These are phyloP conservation scores for Seladonia tumulorum DNA, from an alignment of 2,888 invertebrate species.

Conservation along the genomic window DNA sequence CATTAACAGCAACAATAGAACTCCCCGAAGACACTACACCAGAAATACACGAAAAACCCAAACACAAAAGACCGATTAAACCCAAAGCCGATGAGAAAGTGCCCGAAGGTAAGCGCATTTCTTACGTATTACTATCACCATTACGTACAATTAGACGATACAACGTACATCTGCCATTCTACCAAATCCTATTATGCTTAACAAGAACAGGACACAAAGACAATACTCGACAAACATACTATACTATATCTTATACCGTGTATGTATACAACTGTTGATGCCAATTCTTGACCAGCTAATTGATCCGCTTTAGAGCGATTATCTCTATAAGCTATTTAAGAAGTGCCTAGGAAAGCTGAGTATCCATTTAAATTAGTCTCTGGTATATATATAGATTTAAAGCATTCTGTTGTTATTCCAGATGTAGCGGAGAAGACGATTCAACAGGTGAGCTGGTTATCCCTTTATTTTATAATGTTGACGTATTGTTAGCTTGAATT, in stretches of 20 bases:
- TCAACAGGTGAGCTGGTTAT: constrained; percentile 68
- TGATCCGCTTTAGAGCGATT: constrained; percentile 38
- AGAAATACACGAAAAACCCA: constrained; percentile 78
- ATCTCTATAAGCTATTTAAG: constrained; percentile 33
- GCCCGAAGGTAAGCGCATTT: constrained; percentile 76
- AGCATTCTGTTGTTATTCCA: constrained; percentile 66
- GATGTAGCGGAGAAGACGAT: constrained; percentile 69
- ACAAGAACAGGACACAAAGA: constrained; percentile 64
- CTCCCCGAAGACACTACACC: constrained; percentile 75
- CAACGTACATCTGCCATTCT: constrained; percentile 19
- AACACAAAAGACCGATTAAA: constrained; percentile 78
- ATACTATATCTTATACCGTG: constrained; percentile 21
- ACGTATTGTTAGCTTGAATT: neutral
- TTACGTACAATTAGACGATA: constrained; percentile 44
- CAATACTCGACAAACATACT: constrained; percentile 64
- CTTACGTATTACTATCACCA: constrained; percentile 63
- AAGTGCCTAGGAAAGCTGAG: constrained; percentile 28
- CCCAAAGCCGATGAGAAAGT: constrained; percentile 75
- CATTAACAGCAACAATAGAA: constrained; percentile 81
- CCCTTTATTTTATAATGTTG: neutral
- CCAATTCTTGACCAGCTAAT: constrained; percentile 28
- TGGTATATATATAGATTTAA: constrained; percentile 43
- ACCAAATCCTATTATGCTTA: constrained; percentile 45
- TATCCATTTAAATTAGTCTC: constrained; percentile 9
- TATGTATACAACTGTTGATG: constrained; percentile 23